A percentile compares a stretch with the other conserved stretches of the same genome.
Conservation (phyloP, 2,888 invertebrate genomes). For the Xestoiulus laeticollis region DNA sequence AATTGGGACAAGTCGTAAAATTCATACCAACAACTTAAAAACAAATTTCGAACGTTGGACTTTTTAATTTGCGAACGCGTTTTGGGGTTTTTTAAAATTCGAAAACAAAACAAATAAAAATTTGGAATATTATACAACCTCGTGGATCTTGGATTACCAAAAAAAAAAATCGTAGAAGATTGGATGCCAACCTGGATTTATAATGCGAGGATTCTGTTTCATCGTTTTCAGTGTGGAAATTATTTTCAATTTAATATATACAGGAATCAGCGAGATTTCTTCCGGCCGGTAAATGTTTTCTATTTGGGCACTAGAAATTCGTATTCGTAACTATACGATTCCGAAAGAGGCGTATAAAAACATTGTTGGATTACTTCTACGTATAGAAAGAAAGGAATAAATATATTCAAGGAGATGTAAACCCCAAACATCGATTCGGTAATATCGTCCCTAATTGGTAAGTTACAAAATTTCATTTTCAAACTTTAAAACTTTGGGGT, state of each 20-base stretch:
- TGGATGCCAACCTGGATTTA: neutral
- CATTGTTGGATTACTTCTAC: neutral
- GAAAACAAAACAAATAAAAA: neutral
- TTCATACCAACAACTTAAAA: conserved; percentile 23
- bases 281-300: conserved; percentile 6
- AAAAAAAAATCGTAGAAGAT: neutral
- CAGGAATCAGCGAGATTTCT: neutral
- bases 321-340: neutral
- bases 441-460: neutral
- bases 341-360: neutral
- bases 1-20: conserved; percentile 37
- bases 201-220: neutral
- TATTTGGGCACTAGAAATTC: neutral
- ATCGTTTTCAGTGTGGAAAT: neutral
- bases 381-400: neutral
- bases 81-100: neutral
- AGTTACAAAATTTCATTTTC: neutral
- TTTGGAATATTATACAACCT: neutral
- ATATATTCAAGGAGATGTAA: neutral
- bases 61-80: neutral
- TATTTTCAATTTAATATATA: neutral
- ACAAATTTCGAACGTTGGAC: conserved; percentile 15
- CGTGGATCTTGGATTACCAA: neutral
- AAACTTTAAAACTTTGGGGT: neutral
- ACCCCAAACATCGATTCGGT: neutral